phyloP scores from a whole-genome alignment of 2,888 invertebrate species.

The Hyalella azteca region DNA sequence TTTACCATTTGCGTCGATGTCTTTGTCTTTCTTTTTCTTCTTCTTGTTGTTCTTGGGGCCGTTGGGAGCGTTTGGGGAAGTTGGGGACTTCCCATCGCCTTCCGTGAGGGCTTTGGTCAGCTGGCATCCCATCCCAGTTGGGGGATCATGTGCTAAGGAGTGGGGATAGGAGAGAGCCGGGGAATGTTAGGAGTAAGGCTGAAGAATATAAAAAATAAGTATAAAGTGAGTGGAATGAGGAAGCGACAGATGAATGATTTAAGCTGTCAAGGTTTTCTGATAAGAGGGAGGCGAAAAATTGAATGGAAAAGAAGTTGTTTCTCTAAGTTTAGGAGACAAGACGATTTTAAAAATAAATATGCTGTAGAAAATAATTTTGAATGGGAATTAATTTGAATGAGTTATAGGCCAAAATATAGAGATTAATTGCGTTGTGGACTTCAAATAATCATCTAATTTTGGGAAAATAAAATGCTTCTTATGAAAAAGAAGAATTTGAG shows the following conservation, averaged over 20 bases:
- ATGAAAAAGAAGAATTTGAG: too few species aligned
- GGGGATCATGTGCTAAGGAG: slow-evolving; percentile 10
- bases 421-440: too few species aligned
- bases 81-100: slow-evolving; percentile 26
- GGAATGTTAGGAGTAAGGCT: background rate
- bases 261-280: background rate
- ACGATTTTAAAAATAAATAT: too few species aligned
- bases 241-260: background rate
- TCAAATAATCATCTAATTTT: too few species aligned
- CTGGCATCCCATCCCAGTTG: slow-evolving; percentile 49
- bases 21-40: slow-evolving; percentile 3
- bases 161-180: background rate
- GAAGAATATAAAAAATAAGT: background rate
- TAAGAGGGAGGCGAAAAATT: background rate
- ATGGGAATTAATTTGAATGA: too few species aligned
- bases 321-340: too few species aligned
- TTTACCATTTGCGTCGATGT: background rate
- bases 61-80: slow-evolving; percentile 25
- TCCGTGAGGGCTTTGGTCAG: slow-evolving; percentile 38
- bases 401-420: too few species aligned
- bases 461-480: too few species aligned
- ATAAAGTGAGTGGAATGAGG: background rate
- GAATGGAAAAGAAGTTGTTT: background rate
- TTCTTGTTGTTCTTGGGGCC: background rate
- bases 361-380: too few species aligned